Conservation (phyloP, 2,888 invertebrate genomes). For the Drosophila colorata region DNA sequence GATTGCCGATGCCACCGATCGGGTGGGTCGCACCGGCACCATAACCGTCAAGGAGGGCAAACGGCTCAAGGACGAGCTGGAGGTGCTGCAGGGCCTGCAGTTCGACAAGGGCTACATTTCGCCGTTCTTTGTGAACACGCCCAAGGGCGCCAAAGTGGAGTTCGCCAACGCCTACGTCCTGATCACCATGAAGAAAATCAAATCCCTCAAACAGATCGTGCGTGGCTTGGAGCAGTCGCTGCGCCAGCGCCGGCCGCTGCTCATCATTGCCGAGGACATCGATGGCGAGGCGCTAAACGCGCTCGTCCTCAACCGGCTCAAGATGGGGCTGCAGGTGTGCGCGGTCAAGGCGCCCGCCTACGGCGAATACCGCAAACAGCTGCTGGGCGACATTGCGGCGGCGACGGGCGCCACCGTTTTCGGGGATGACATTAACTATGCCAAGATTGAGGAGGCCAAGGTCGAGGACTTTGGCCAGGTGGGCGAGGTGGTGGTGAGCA, state of each 20-base stretch:
- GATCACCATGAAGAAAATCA: conserved; percentile 98
- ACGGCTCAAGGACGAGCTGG: conserved; percentile 96
- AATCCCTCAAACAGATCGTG: conserved; percentile 97
- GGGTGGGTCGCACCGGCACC: conserved; percentile 98
- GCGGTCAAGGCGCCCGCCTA: conserved; percentile 99
- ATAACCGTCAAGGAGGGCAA: conserved; percentile 99
- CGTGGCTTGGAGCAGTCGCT: conserved; percentile 98
- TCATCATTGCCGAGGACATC: conserved; percentile 98
- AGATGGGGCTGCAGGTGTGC: conserved; percentile 96
- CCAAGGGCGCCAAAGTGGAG: conserved; percentile 98
- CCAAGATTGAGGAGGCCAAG: conserved; percentile 95
- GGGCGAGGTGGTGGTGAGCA: conserved; percentile 95
- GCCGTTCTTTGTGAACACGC: conserved; percentile 99
- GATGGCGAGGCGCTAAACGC: conserved; percentile 98
- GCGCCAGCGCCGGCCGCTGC: conserved; percentile 94
- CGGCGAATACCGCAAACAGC: conserved; percentile 97
- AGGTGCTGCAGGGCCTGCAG: conserved; percentile 99
- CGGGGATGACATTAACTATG: conserved; percentile 95
- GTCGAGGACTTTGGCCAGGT: conserved; percentile 92
- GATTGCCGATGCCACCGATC: conserved; percentile 98
- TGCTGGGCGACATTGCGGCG: conserved; percentile 96
- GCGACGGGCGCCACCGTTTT: conserved; percentile 96
- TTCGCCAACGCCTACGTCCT: conserved; percentile 97
- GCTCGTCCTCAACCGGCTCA: conserved; percentile 95
- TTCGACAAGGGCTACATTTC: conserved; percentile 99